Conservation (phyloP, 2,797 vertebrate species). For the Pseudopleuronectes americanus region DNA sequence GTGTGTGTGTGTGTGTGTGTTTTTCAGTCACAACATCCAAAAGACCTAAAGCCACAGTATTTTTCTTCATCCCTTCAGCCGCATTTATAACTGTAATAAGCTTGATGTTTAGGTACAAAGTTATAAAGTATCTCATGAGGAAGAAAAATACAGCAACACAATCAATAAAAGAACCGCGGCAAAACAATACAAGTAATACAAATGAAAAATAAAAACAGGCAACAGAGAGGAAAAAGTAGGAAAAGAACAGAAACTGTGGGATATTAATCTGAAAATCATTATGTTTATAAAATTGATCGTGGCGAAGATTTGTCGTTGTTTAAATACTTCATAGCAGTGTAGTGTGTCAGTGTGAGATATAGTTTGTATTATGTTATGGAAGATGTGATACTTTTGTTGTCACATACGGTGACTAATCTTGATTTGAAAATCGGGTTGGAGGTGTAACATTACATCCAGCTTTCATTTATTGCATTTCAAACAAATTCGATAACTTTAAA, state of each 20-base stretch:
- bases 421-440: too few species aligned
- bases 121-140: neutral
- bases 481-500: too few species aligned
- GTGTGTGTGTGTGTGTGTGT: neutral
- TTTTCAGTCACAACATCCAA: neutral
- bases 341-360: neutral
- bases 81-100: conserved; percentile 25
- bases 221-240: neutral
- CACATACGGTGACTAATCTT: too few species aligned
- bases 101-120: conserved; percentile 18
- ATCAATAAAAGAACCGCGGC: neutral
- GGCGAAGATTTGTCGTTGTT: neutral
- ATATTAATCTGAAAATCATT: too few species aligned
- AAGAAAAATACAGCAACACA: neutral
- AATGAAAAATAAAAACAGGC: too few species aligned
- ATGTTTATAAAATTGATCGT: too few species aligned
- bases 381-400: neutral
- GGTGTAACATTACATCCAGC: too few species aligned
- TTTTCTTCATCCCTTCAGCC: conserved; percentile 21
- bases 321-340: neutral
- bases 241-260: too few species aligned
- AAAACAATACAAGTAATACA: too few species aligned
- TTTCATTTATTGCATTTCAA: too few species aligned
- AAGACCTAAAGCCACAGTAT: conserved; percentile 35
- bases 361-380: neutral